Evolutionary conservation across 1,140 invertebrate species (phyloP).

Genomic region (silkworm (Bombyx mori)): DNA sequence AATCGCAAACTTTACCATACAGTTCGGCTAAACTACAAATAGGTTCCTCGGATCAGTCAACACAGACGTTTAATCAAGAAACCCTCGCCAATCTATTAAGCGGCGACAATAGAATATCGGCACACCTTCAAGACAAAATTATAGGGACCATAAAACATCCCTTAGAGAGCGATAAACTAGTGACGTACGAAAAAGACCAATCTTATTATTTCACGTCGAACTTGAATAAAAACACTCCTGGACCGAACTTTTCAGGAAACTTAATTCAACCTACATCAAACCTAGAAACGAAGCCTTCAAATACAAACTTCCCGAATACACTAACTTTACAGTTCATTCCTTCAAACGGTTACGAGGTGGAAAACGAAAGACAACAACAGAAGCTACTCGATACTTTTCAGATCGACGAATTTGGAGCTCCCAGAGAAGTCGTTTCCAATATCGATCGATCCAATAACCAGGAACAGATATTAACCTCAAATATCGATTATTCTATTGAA

Average conservation of each 20-base stretch:
- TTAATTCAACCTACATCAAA: slow-evolving; percentile 2
- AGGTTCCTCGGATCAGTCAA: slow-evolving; percentile 16
- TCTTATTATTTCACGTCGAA: slow-evolving; percentile 51
- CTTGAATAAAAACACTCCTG: slow-evolving; percentile 20
- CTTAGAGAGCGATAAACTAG: slow-evolving; percentile 43
- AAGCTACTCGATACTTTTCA: slow-evolving; percentile 37
- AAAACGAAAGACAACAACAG: slow-evolving; percentile 42
- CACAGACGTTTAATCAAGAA: slow-evolving; percentile 22
- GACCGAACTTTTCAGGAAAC: slow-evolving; percentile 7
- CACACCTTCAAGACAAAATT: slow-evolving; percentile 52
- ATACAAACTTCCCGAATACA: slow-evolving; percentile 20
- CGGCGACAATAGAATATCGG: slow-evolving; percentile 43
- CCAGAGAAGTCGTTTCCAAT: slow-evolving; percentile 16
- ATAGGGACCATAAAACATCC: slow-evolving; percentile 51
- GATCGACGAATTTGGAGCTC: slow-evolving; percentile 35
- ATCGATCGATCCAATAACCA: slow-evolving; percentile 18
- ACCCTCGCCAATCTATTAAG: slow-evolving; percentile 27
- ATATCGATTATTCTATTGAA: slow-evolving; percentile 32
- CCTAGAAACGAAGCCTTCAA: slow-evolving; percentile 2
- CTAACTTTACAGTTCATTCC: slow-evolving; percentile 44
- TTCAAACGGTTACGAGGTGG: slow-evolving; percentile 46
- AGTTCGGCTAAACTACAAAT: slow-evolving; percentile 25
- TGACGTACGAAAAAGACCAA: slow-evolving; percentile 56
- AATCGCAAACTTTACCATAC: slow-evolving; percentile 25
- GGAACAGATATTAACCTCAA: slow-evolving; percentile 20